These are phyloP conservation scores for Zelleria hepariella DNA, from an alignment of 2,888 invertebrate genomes.

Conservation along the genomic window DNA sequence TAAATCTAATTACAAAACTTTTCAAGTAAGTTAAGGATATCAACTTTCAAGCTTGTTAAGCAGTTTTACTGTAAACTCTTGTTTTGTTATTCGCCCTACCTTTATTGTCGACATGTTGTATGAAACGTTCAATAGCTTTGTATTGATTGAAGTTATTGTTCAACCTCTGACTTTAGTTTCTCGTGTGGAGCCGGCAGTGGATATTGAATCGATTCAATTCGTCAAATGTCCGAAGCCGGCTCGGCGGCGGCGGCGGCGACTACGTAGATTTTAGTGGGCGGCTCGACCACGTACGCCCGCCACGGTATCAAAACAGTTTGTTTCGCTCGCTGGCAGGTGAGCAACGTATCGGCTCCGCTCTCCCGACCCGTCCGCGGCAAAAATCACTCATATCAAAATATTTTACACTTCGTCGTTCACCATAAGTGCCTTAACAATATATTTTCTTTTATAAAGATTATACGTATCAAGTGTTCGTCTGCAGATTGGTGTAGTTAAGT, in stretches of 20 bases:
- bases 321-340: slow-evolving; percentile 35
- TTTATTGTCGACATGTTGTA: background rate
- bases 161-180: background rate
- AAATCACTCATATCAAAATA: slow-evolving; percentile 7
- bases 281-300: slow-evolving; percentile 61
- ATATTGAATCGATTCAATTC: background rate
- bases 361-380: slow-evolving; percentile 15
- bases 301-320: slow-evolving; percentile 65
- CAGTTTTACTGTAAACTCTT: background rate
- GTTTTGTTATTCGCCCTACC: background rate
- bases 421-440: slow-evolving; percentile 26
- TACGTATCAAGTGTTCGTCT: background rate
- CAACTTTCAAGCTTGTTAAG: slow-evolving; percentile 25
- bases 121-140: background rate
- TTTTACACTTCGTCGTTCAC: background rate
- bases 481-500: slow-evolving; percentile 4
- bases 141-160: slow-evolving; percentile 22
- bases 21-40: slow-evolving; percentile 35
- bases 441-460: slow-evolving; percentile 12
- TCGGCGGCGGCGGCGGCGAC: slow-evolving; percentile 23
- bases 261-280: slow-evolving; percentile 61
- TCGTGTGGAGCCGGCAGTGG: background rate
- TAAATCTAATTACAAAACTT: slow-evolving; percentile 2
- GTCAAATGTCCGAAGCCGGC: background rate
- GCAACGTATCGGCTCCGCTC: slow-evolving; percentile 29